Percentiles rank a stretch among this genome's conserved stretches.
Evolutionary conservation across 1,140 invertebrate species (phyloP).

Genomic region (Orchestia grillus): DNA sequence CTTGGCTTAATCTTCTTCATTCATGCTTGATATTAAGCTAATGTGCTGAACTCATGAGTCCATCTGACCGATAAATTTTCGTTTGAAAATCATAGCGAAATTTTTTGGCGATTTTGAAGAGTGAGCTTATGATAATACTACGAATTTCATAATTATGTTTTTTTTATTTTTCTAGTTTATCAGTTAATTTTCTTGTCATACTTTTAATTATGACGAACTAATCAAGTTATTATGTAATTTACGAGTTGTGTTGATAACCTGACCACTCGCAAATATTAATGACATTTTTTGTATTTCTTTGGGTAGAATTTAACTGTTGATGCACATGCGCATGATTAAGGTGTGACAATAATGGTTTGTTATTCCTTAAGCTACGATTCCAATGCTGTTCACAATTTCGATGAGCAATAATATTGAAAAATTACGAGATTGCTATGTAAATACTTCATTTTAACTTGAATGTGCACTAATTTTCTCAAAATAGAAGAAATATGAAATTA

Average conservation of each 20-base stretch:
- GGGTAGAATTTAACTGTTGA: not conserved
- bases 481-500: not conserved
- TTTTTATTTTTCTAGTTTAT: not conserved
- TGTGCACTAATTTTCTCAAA: too few relatives aligned
- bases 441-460: too few relatives aligned
- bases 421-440: too few relatives aligned
- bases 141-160: not conserved
- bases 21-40: not conserved
- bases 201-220: not conserved
- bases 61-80: not conserved
- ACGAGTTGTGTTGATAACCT: not conserved
- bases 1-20: not conserved
- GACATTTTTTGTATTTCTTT: not conserved
- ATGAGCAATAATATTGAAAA: too few relatives aligned
- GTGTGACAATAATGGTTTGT: too few relatives aligned
- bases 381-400: too few relatives aligned
- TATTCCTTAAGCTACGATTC: too few relatives aligned
- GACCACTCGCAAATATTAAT: not conserved
- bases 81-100: not conserved
- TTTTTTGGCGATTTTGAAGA: not conserved
- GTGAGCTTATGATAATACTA: not conserved
- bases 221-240: not conserved
- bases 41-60: not conserved
- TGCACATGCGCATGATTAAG: not conserved
- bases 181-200: not conserved